A percentile compares a stretch with the other conserved stretches of the same genome.
Conservation (phyloP, 2,888 invertebrate genomes). For the Liodrosophila aerea region DNA sequence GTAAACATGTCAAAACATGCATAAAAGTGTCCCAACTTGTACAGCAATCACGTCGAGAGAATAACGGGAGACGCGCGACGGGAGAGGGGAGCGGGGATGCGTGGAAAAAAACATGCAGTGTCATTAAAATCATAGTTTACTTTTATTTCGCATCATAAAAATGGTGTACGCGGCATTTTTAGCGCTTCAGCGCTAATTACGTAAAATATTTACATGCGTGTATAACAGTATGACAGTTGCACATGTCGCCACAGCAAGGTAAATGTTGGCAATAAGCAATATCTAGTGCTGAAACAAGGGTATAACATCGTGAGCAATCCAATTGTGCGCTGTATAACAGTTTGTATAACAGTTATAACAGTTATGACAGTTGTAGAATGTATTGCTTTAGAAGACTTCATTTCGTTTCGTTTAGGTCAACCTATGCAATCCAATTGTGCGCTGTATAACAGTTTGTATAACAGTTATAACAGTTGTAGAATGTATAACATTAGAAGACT, state of each 20-base stretch:
- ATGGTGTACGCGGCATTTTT: background rate
- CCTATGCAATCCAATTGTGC: background rate
- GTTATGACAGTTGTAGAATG: background rate
- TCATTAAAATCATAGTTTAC: conserved; percentile 35
- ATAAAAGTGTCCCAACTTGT: conserved; percentile 52
- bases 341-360: conserved; percentile 7
- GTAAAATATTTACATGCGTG: too few species aligned
- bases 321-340: conserved; percentile 24
- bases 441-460: background rate
- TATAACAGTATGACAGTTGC: conserved; percentile 18
- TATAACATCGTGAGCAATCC: too few species aligned
- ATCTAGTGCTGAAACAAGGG: too few species aligned
- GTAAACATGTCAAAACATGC: conserved; percentile 68
- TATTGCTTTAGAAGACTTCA: background rate
- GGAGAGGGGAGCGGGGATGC: background rate
- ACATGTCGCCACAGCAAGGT: too few species aligned
- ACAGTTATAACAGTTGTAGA: background rate
- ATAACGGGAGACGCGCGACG: background rate
- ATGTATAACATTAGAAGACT: background rate
- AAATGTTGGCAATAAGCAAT: too few species aligned
- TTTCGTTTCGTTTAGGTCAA: too few species aligned
- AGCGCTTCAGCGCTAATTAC: background rate
- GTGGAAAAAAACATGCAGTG: background rate
- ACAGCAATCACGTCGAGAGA: conserved; percentile 27
- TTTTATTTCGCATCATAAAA: conserved; percentile 24